A percentile compares a stretch with the other conserved stretches of the same genome.
Evolutionary conservation across 2,888 invertebrate genomes (phyloP).

Genomic region (Dorcus parallelipipedus): DNA sequence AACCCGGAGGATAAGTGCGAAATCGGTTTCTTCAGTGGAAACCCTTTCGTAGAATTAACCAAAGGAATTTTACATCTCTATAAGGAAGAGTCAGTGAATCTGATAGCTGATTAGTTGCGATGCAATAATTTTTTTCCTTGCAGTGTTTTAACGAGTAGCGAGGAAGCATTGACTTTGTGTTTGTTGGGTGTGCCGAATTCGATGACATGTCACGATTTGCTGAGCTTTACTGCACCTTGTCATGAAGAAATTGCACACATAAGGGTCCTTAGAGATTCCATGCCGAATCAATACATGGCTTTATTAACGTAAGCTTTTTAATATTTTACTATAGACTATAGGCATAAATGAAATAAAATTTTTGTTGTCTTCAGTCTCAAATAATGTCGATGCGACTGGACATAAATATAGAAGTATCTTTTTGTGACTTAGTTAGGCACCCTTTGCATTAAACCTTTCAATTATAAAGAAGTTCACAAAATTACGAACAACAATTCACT

Average conservation of each 20-base stretch:
- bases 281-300: constrained; percentile 97
- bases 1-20: constrained; percentile 49
- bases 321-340: too few species aligned
- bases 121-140: constrained; percentile 16
- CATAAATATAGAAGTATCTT: too few species aligned
- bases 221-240: constrained; percentile 92
- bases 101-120: neutral
- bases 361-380: too few species aligned
- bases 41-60: constrained; percentile 94
- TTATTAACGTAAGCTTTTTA: constrained; percentile 70
- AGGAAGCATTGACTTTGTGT: constrained; percentile 80
- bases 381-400: too few species aligned
- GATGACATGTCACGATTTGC: constrained; percentile 87
- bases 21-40: constrained; percentile 88
- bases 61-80: constrained; percentile 96
- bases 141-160: constrained; percentile 44
- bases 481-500: neutral
- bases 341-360: too few species aligned
- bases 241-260: constrained; percentile 87
- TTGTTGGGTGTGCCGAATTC: constrained; percentile 86
- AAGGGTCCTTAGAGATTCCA: constrained; percentile 85
- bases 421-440: too few species aligned
- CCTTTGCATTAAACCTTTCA: too few species aligned
- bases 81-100: constrained; percentile 81
- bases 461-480: too few species aligned